phyloP scores from a whole-genome alignment of 2,797 vertebrate species.

The Diceros bicornis region DNA sequence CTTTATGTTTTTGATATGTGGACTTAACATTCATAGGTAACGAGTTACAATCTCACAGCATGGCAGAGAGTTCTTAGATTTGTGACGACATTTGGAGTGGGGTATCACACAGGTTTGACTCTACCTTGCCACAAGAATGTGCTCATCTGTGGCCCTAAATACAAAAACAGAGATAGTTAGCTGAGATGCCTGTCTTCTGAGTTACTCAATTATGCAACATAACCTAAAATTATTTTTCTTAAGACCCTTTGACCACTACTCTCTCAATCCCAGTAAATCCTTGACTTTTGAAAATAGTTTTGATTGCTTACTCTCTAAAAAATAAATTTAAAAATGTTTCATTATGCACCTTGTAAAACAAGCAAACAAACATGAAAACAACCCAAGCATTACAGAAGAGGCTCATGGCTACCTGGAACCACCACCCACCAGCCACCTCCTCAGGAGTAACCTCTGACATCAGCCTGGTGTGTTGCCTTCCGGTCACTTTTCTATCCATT shows the following conservation, averaged over 20 bases:
- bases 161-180: conserved; percentile 71
- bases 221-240: conserved; percentile 9
- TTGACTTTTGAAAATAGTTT: conserved; percentile 46
- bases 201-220: not conserved
- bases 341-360: not conserved
- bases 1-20: not conserved
- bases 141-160: conserved; percentile 70
- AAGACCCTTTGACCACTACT: not conserved
- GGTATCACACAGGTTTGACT: conserved; percentile 25
- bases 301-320: conserved; percentile 40
- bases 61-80: not conserved
- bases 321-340: conserved; percentile 1
- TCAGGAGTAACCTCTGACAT: not conserved
- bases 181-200: not conserved
- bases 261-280: not conserved
- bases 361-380: not conserved
- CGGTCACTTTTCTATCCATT: not conserved
- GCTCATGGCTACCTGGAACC: not conserved
- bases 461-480: not conserved
- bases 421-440: too few species aligned
- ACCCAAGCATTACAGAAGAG: not conserved
- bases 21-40: not conserved
- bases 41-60: conserved; percentile 38
- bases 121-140: conserved; percentile 74
- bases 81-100: conserved; percentile 35